Conservation (phyloP, 1,140 invertebrate species). For the Neodiprion fabricii region DNA sequence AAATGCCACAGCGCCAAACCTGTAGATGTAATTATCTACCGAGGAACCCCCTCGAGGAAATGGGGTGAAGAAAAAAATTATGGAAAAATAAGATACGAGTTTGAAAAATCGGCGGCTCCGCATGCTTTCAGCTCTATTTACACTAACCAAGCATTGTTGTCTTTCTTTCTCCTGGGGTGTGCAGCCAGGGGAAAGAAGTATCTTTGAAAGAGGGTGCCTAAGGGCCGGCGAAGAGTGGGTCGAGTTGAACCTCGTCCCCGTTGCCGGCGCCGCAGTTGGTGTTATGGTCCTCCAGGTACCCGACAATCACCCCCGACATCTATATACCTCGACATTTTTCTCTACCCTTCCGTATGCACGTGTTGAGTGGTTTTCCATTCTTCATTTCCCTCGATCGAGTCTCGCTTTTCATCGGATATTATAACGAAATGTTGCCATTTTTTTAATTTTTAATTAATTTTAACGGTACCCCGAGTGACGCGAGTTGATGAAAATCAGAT, state of each 20-base stretch:
- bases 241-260: slow-evolving; percentile 87
- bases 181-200: slow-evolving; percentile 82
- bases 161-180: slow-evolving; percentile 35
- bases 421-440: too few species aligned
- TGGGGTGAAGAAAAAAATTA: too few species aligned
- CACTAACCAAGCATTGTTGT: not conserved
- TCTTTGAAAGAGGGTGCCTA: slow-evolving; percentile 93
- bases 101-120: not conserved
- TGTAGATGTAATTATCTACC: too few species aligned
- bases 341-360: slow-evolving; percentile 8
- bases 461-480: too few species aligned
- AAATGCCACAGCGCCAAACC: too few species aligned
- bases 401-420: too few species aligned
- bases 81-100: too few species aligned
- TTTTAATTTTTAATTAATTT: too few species aligned
- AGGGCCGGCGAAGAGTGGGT: slow-evolving; percentile 93
- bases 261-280: slow-evolving; percentile 82
- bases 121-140: not conserved
- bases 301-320: not conserved
- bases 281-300: slow-evolving; percentile 85
- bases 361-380: slow-evolving; percentile 1
- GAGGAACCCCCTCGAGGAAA: too few species aligned
- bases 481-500: too few species aligned
- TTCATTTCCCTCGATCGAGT: not conserved
- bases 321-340: not conserved